Conservation (phyloP, 2,797 vertebrate genomes). For the Hoplostethus atlanticus region DNA sequence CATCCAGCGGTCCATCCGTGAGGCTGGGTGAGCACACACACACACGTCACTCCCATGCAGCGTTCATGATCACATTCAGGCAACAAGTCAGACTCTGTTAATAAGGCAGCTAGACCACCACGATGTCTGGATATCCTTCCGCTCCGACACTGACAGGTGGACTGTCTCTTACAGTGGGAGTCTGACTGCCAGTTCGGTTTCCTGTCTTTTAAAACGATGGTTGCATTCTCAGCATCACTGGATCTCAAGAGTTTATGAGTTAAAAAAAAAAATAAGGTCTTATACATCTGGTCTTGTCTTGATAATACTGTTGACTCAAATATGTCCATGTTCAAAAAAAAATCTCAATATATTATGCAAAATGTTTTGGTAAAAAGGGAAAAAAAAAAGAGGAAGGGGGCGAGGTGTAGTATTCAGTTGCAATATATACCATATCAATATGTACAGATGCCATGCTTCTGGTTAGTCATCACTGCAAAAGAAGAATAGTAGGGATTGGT, state of each 20-base stretch:
- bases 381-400: slow-evolving; percentile 59
- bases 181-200: slow-evolving; percentile 64
- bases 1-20: slow-evolving; percentile 42
- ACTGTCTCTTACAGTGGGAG: slow-evolving; percentile 70
- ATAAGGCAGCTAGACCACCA: slow-evolving; percentile 58
- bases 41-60: slow-evolving; percentile 54
- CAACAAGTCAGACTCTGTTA: slow-evolving; percentile 72
- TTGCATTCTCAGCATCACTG: slow-evolving; percentile 51
- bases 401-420: slow-evolving; percentile 80
- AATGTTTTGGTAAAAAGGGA: slow-evolving; percentile 84
- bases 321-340: slow-evolving; percentile 72
- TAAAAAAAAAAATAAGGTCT: slow-evolving; percentile 26
- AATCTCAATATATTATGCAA: slow-evolving; percentile 94
- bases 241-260: slow-evolving; percentile 45
- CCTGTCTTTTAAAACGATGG: slow-evolving; percentile 38
- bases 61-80: slow-evolving; percentile 58
- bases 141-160: slow-evolving; percentile 52
- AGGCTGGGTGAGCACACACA: slow-evolving; percentile 48
- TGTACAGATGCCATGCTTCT: slow-evolving; percentile 90
- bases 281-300: slow-evolving; percentile 10
- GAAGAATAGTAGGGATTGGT: slow-evolving; percentile 65
- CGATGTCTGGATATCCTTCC: slow-evolving; percentile 33
- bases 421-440: slow-evolving; percentile 92
- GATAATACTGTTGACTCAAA: slow-evolving; percentile 64
- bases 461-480: slow-evolving; percentile 94